Conservation (phyloP, 2,797 vertebrate genomes). For the Emys orbicularis region DNA sequence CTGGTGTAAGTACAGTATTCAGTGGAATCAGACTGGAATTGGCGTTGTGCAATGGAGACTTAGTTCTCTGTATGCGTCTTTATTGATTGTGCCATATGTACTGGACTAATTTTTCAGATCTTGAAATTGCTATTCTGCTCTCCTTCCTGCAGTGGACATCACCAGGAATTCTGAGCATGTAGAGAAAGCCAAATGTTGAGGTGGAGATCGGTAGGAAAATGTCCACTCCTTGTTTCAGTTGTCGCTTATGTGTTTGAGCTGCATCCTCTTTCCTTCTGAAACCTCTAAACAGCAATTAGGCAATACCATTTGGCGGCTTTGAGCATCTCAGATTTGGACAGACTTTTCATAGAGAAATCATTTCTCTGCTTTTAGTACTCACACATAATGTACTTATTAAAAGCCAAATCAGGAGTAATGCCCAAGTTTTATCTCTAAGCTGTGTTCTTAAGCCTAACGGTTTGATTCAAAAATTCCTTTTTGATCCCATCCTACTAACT, state of each 20-base stretch:
- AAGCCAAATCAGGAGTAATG: neutral
- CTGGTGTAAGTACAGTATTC: neutral
- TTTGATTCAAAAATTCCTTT: neutral
- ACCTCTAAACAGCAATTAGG: fast-evolving
- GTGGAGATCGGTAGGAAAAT: neutral
- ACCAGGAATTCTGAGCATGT: neutral
- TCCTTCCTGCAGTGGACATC: neutral
- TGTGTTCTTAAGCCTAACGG: neutral
- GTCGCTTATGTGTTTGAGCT: neutral
- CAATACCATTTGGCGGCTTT: neutral
- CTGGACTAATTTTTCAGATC: neutral
- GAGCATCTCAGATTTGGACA: neutral
- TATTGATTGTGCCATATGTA: neutral
- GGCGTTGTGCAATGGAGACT: neutral
- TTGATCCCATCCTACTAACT: neutral
- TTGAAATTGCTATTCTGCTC: neutral
- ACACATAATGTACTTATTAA: neutral
- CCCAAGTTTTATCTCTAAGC: neutral
- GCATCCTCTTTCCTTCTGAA: neutral
- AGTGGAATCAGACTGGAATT: neutral
- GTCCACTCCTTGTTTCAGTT: neutral
- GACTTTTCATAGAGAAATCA: neutral
- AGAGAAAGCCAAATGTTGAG: neutral
- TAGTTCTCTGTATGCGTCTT: neutral
- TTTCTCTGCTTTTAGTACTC: neutral